Conservation (phyloP, 2,888 invertebrate species). For the Ormia ochracea region DNA sequence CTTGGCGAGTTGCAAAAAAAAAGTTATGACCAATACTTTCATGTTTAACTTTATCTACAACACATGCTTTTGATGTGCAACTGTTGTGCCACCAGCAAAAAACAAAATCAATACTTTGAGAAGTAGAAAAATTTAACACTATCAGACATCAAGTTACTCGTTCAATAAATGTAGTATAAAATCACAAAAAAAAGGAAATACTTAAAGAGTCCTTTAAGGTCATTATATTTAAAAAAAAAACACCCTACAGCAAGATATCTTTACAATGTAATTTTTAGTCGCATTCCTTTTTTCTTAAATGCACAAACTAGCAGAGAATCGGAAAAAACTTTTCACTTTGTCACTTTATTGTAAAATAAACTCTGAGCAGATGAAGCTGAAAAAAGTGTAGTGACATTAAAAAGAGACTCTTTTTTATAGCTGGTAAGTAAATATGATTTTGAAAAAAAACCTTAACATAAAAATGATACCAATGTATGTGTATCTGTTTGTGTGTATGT, state of each 20-base stretch:
- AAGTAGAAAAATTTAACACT: not conserved
- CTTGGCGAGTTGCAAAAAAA: conserved; percentile 43
- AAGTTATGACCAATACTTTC: conserved; percentile 50
- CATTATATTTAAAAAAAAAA: conserved; percentile 42
- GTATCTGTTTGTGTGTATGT: too few relatives aligned
- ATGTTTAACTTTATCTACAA: conserved; percentile 47
- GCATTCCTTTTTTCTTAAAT: not conserved
- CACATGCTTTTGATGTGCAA: conserved; percentile 52
- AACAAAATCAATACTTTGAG: conserved; percentile 28
- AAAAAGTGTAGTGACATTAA: not conserved
- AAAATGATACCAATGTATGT: not conserved
- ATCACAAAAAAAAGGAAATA: not conserved
- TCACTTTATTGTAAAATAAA: conserved; percentile 49
- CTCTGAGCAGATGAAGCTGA: conserved; percentile 15
- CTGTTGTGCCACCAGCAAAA: conserved; percentile 16
- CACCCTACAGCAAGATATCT: conserved; percentile 34
- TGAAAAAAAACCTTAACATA: not conserved
- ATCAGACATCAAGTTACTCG: not conserved
- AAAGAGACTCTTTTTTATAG: conserved; percentile 16
- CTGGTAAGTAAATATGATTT: conserved; percentile 26
- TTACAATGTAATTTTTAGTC: not conserved
- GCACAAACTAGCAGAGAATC: conserved; percentile 14
- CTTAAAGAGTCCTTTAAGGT: not conserved
- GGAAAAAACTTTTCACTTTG: conserved; percentile 49
- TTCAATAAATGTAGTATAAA: not conserved